phyloP scores from a whole-genome alignment of 2,888 invertebrate species.

The Teleogryllus oceanicus region DNA sequence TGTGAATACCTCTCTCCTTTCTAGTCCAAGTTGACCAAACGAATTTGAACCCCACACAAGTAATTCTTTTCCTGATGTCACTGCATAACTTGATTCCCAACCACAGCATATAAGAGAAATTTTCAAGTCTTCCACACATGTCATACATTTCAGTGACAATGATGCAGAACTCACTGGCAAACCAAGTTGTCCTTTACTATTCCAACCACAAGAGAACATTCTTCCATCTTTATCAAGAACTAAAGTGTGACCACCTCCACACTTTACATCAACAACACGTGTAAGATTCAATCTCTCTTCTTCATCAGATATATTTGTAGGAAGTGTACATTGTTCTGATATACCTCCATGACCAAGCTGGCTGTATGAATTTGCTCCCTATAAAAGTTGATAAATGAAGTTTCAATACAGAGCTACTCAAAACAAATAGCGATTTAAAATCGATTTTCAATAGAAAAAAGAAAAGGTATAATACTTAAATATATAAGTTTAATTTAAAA shows the following conservation, averaged over 20 bases:
- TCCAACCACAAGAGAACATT: conserved; percentile 75
- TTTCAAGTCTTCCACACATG: conserved; percentile 45
- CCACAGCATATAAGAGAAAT: conserved; percentile 68
- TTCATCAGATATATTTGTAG: conserved; percentile 53
- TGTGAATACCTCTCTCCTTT: conserved; percentile 45
- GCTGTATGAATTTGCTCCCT: conserved; percentile 84
- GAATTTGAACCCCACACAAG: conserved; percentile 82
- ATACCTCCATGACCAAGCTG: conserved; percentile 68
- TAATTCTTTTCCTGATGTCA: conserved; percentile 64
- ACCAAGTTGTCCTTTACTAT: conserved; percentile 70
- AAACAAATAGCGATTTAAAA: neutral
- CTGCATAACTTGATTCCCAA: conserved; percentile 78
- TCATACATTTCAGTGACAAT: conserved; percentile 39
- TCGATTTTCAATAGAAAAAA: no score
- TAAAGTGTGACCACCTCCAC: conserved; percentile 75
- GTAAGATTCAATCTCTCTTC: conserved; percentile 47
- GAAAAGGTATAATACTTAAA: neutral
- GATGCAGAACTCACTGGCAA: conserved; percentile 39
- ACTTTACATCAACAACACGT: conserved; percentile 61
- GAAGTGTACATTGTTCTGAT: conserved; percentile 59
- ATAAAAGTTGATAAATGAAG: conserved; percentile 34
- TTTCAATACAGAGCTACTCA: neutral
- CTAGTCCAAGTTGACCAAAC: conserved; percentile 71
- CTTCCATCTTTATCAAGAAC: conserved; percentile 64
- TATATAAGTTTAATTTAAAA: neutral